phyloP scores from a whole-genome alignment of 2,113 vertebrate species.

The Loxodonta africana region DNA sequence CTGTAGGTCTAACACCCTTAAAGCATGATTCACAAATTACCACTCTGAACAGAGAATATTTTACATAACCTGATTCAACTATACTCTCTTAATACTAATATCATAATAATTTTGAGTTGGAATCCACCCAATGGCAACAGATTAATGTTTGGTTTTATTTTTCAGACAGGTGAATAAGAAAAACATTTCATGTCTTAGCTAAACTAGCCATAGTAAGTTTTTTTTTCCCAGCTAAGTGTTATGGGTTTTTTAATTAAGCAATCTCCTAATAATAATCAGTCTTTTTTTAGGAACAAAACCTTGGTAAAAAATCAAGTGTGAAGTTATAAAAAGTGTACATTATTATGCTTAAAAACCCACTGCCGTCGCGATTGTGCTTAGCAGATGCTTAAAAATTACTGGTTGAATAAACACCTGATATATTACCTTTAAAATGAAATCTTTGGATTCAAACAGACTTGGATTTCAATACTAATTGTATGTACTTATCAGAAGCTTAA shows the following conservation, averaged over 20 bases:
- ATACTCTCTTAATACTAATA: not conserved
- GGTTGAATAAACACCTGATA: not conserved
- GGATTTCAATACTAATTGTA: not conserved
- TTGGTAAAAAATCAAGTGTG: not conserved
- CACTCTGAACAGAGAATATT: not conserved
- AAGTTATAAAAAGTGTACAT: not conserved
- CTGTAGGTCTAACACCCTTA: not conserved
- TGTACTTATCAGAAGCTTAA: not conserved
- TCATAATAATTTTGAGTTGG: not conserved
- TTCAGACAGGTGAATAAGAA: not conserved
- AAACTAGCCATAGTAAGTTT: not conserved
- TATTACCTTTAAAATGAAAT: not conserved
- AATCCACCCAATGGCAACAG: too few relatives aligned
- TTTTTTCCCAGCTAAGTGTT: not conserved
- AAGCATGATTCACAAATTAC: not conserved
- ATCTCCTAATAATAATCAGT: not conserved
- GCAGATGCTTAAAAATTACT: not conserved
- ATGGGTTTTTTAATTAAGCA: not conserved
- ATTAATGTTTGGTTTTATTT: not conserved
- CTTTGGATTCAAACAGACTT: not conserved
- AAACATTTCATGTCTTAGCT: not conserved
- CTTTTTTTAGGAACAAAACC: not conserved
- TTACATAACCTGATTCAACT: not conserved
- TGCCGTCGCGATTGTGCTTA: not conserved
- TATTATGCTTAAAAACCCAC: not conserved